Evolutionary conservation across 92 coral and sea anemone genomes (phyloP), one percentile per base, ranked within the genome.

Genomic region (Micromussa lordhowensis): DNA sequence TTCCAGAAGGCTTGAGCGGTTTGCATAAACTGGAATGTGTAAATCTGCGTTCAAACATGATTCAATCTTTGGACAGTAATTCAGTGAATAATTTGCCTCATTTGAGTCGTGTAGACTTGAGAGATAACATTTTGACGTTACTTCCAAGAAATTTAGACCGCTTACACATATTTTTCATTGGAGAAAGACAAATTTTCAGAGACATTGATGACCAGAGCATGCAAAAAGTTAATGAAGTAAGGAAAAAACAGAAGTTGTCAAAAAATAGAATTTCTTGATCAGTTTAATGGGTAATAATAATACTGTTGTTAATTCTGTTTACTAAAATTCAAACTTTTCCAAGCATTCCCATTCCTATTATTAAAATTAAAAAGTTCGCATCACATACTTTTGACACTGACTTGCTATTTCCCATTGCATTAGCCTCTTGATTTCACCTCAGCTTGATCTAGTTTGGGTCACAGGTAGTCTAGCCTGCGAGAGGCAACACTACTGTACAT

Each of bases 101-200:
- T 24, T 90, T 96, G 36, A 79, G 90, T 69, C 89, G 81, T 82
- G 92, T 97, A 26, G 98, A 96, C 82, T 72, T 98, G 28, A 87
- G 98, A 78, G 97, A 92, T 49, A 98, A 95, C 68, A 74, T 86
- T 18, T 80, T 98, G 38, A 80, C 86, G 32, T 28, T 94, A 86
- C 68, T 96, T 55, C 98, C 98, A 66, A 88, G 94, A 79, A 88
- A 89, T 88, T 66, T 95, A 68, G 98, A 95, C 28, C 95, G 88
- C 49, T 83, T 90, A 48, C 92, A 91, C 35, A 91, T 96, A 54
- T 98, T 93, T 84, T 76, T 94, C 78, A 86, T 86, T 85, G 94
- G 96, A 51, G 78, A 79, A 73, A 89, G 83, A 10, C 80, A 77
- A 68, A 83, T 84, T 78, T 77, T 40, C 68, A 89, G 80, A 24